A percentile compares a stretch with the other conserved stretches of the same genome.
phyloP scores from a whole-genome alignment of 2,797 vertebrate genomes.

The Hydrophis major region DNA sequence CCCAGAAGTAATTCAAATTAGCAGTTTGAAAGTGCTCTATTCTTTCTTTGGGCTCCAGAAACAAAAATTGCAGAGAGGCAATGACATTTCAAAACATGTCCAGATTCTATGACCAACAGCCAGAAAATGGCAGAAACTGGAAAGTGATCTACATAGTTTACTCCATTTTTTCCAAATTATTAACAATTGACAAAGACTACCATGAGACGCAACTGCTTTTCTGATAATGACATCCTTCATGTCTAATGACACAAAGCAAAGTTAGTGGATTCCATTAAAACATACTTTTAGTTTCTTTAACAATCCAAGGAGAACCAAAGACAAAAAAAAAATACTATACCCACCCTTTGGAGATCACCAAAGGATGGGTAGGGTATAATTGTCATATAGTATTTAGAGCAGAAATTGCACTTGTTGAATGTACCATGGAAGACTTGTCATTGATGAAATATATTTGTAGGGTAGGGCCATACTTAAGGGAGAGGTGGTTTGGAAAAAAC shows the following conservation, averaged over 20 bases:
- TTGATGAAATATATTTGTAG: background rate
- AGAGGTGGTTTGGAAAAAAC: background rate
- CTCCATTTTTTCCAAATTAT: too few relatives aligned
- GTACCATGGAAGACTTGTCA: background rate
- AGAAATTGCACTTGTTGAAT: background rate
- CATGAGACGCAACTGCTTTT: background rate
- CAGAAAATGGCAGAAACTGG: background rate
- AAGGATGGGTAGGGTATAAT: background rate
- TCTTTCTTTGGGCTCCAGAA: background rate
- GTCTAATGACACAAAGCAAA: background rate
- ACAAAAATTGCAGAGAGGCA: background rate
- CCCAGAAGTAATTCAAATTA: background rate
- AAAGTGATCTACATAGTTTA: background rate
- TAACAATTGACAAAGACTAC: background rate
- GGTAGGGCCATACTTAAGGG: background rate
- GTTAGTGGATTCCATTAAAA: background rate
- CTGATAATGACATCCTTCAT: background rate
- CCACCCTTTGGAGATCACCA: background rate
- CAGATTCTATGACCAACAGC: background rate
- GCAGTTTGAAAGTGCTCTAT: background rate
- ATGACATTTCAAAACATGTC: background rate
- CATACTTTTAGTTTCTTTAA: background rate
- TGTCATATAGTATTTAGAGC: background rate
- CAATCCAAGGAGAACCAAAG: background rate
- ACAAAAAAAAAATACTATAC: background rate